phyloP scores from a whole-genome alignment of 2,113 vertebrate species.

The Phalacrocorax carbo region DNA sequence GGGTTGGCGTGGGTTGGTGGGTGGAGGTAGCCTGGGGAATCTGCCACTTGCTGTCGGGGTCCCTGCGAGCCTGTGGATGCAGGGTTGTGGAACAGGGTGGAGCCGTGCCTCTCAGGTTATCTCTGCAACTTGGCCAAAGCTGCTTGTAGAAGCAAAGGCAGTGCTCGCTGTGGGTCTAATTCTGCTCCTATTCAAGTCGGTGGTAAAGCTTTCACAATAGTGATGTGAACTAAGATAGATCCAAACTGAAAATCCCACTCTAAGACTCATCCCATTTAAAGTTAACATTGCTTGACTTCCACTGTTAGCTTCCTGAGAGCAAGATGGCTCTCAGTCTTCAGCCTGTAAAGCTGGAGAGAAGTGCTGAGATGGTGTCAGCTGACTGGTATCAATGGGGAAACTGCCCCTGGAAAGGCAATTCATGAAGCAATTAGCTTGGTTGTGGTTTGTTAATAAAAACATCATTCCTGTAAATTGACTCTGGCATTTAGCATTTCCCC shows the following conservation, averaged over 20 bases:
- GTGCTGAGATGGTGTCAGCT: background rate
- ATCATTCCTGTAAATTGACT: background rate
- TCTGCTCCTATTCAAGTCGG: background rate
- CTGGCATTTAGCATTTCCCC: background rate
- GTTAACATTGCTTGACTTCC: background rate
- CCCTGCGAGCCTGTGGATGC: background rate
- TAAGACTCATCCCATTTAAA: background rate
- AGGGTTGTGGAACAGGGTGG: background rate
- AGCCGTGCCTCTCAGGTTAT: background rate
- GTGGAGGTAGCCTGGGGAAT: background rate
- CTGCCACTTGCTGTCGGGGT: background rate
- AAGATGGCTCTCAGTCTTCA: background rate
- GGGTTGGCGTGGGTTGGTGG: background rate
- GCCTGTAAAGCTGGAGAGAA: background rate
- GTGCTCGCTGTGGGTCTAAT: fast-evolving
- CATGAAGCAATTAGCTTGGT: background rate
- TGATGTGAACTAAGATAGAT: background rate
- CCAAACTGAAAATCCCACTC: background rate
- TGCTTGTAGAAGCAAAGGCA: background rate
- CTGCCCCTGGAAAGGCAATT: background rate
- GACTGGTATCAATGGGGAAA: background rate
- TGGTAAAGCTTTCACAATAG: background rate
- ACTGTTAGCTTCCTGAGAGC: background rate
- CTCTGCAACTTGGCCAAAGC: background rate
- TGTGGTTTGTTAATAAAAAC: background rate